Evolutionary conservation across 2,113 vertebrate genomes (phyloP).

Genomic region (Meles meles): DNA sequence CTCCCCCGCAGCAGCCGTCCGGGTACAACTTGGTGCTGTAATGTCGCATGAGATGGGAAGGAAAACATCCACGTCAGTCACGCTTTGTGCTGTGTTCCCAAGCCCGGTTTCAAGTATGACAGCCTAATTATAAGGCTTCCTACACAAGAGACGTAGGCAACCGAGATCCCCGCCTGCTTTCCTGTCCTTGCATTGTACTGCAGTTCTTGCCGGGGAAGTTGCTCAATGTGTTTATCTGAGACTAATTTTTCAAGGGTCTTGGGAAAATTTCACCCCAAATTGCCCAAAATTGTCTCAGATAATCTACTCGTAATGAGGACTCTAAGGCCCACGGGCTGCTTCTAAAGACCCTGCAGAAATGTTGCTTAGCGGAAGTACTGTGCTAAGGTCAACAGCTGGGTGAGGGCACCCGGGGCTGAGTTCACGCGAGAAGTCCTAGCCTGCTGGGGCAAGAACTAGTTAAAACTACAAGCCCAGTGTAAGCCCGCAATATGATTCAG

Average conservation of each 20-base stretch:
- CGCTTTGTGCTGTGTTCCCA: background rate
- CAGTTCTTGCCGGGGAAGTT: background rate
- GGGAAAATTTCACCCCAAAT: background rate
- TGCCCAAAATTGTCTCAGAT: conserved; percentile 10
- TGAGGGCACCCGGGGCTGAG: background rate
- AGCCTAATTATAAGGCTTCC: conserved; percentile 59
- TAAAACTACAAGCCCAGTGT: background rate
- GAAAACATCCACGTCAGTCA: background rate
- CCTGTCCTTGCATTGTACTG: background rate
- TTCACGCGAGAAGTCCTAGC: background rate
- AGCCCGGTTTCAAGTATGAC: conserved; percentile 40
- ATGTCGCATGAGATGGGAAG: background rate
- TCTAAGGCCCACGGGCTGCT: background rate
- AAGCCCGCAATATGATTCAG: background rate
- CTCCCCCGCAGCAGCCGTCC: background rate
- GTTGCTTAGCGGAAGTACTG: background rate
- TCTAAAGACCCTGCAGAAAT: background rate
- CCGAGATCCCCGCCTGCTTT: background rate
- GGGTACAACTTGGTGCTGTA: background rate
- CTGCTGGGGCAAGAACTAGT: background rate
- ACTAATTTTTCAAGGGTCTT: background rate
- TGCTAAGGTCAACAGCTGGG: background rate
- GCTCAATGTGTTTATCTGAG: background rate
- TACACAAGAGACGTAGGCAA: conserved; percentile 21
- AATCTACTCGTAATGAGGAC: conserved; percentile 5